A percentile compares a stretch with the other conserved stretches of the same genome.
These are phyloP conservation scores for Rhagium mordax DNA, from an alignment of 2,888 invertebrate species.

Conservation along the genomic window DNA sequence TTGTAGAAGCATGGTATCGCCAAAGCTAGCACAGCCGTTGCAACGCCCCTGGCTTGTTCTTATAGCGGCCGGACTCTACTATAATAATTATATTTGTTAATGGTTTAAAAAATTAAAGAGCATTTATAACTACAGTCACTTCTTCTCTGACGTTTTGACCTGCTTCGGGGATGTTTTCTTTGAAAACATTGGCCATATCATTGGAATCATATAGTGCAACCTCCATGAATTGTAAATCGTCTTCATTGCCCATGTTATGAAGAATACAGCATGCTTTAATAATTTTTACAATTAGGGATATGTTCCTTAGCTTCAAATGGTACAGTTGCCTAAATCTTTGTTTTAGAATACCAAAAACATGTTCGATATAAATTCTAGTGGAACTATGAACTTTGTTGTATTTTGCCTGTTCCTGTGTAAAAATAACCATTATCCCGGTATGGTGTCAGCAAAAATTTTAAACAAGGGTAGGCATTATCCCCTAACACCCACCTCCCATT, in stretches of 20 bases:
- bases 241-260: neutral
- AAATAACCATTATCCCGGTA: neutral
- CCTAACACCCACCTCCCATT: no score
- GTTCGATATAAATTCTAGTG: neutral
- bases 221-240: neutral
- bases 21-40: no score
- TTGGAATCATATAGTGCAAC: neutral
- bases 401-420: neutral
- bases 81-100: no score
- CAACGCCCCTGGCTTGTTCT: no score
- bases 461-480: neutral
- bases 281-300: neutral
- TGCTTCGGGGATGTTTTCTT: no score
- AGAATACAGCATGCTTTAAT: neutral
- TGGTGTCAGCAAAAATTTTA: neutral
- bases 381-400: neutral
- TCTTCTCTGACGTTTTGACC: no score
- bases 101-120: no score
- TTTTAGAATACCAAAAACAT: neutral
- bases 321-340: neutral
- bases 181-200: no score
- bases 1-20: no score
- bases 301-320: neutral
- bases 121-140: no score
- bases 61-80: no score